A percentile compares a stretch with the other conserved stretches of the same genome.
Evolutionary conservation across 2,888 invertebrate species (phyloP).

Genomic region (Drosophila imparisetae): DNA sequence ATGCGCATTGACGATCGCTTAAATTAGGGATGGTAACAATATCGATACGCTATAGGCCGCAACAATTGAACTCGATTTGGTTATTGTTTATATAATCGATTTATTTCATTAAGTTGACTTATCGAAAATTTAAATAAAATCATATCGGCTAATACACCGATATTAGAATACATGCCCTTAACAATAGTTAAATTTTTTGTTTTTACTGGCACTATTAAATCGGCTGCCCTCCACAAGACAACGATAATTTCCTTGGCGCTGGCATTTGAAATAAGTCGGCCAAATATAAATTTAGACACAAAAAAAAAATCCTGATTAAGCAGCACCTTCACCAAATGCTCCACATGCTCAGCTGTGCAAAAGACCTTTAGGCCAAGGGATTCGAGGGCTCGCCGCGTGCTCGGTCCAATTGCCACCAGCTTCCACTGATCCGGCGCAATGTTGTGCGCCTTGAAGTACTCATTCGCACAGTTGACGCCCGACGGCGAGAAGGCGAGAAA

Average conservation of each 20-base stretch:
- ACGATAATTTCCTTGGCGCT: constrained; percentile 12
- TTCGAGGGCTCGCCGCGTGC: constrained; percentile 86
- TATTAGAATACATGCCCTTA: not conserved
- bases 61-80: constrained; percentile 16
- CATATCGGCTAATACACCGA: not conserved
- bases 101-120: not conserved
- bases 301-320: constrained; percentile 68
- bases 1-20: constrained; percentile 35
- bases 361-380: constrained; percentile 84
- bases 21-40: constrained; percentile 16
- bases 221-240: not conserved
- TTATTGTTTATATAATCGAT: not conserved
- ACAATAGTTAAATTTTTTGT: not conserved
- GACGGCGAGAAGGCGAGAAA: constrained; percentile 87
- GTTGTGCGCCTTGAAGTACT: constrained; percentile 84
- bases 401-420: constrained; percentile 87
- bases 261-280: constrained; percentile 40
- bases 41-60: constrained; percentile 11
- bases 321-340: constrained; percentile 85
- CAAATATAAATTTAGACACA: constrained; percentile 50
- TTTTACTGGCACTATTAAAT: constrained; percentile 2
- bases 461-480: constrained; percentile 85
- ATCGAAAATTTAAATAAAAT: not conserved
- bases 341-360: constrained; percentile 85
- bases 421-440: constrained; percentile 82